Conservation (phyloP, 2,797 vertebrate species). For the Emydoidea blandingii region DNA sequence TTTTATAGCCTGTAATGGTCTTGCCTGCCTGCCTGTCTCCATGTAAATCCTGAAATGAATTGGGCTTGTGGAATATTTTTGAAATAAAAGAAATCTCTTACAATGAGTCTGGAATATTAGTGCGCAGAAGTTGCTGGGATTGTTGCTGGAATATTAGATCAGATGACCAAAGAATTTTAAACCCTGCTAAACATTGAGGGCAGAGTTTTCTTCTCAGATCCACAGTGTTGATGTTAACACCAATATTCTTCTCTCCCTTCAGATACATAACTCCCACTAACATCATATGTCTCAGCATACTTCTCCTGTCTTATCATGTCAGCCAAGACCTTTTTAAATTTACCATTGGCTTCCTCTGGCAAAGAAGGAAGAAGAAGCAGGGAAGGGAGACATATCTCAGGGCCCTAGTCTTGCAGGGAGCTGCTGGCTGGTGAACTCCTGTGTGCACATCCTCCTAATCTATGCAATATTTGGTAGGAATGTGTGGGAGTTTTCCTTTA, state of each 20-base stretch:
- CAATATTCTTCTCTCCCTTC: not conserved
- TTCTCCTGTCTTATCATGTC: slow-evolving; percentile 19
- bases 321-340: not conserved
- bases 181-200: not conserved
- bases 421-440: not conserved
- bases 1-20: slow-evolving; percentile 56
- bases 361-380: not conserved
- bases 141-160: not conserved
- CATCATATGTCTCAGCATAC: not conserved
- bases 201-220: not conserved
- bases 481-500: not conserved
- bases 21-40: slow-evolving; percentile 50
- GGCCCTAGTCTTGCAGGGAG: not conserved
- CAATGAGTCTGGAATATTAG: slow-evolving; percentile 26
- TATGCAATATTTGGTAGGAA: not conserved
- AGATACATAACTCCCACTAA: not conserved
- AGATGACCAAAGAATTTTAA: not conserved
- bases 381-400: not conserved
- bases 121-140: not conserved
- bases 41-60: slow-evolving; percentile 59
- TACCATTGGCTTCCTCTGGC: not conserved
- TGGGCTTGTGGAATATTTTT: not conserved
- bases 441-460: not conserved
- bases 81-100: slow-evolving; percentile 28
- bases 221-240: not conserved